These are phyloP conservation scores for Campylorhamphus procurvoides DNA, from an alignment of 2,113 vertebrate genomes.

Conservation along the genomic window DNA sequence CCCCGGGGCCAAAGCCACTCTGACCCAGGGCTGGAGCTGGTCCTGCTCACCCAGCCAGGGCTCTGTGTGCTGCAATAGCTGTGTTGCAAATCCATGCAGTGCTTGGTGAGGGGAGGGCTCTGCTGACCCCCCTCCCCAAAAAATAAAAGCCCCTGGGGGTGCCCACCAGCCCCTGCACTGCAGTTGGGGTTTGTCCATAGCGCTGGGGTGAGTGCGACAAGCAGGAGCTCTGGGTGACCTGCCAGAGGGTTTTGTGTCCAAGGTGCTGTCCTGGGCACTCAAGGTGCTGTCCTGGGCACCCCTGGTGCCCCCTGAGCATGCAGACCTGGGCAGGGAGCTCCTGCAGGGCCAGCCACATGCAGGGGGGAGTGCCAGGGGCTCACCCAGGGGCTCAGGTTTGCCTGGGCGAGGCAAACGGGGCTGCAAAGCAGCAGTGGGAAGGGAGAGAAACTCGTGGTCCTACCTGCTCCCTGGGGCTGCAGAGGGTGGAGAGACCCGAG, in stretches of 20 bases:
- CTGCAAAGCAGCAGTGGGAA: not conserved
- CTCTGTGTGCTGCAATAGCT: conserved; percentile 8
- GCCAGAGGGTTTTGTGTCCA: fast-evolving
- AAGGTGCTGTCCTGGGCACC: fast-evolving
- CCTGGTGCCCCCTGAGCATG: not conserved
- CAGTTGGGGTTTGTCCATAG: fast-evolving
- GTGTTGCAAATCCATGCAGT: not conserved
- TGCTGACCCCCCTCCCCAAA: not conserved
- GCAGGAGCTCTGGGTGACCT: not conserved
- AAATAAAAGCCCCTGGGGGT: not conserved
- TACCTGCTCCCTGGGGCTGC: not conserved
- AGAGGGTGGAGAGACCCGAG: not conserved
- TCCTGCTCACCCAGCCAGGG: not conserved
- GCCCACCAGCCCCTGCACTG: not conserved
- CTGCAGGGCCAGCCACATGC: not conserved
- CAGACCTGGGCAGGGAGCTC: not conserved
- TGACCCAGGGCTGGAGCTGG: fast-evolving
- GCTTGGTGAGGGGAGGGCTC: not conserved
- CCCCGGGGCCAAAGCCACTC: not conserved
- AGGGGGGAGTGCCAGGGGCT: not conserved
- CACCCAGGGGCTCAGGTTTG: fast-evolving
- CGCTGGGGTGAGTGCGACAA: not conserved
- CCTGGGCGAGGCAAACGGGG: not conserved
- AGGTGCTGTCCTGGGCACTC: not conserved
- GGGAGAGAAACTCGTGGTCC: not conserved